Percentiles rank a stretch among this genome's conserved stretches.
Evolutionary conservation across 2,113 vertebrate species (phyloP).

Genomic region (Pseudolaguvia tuberculata): DNA sequence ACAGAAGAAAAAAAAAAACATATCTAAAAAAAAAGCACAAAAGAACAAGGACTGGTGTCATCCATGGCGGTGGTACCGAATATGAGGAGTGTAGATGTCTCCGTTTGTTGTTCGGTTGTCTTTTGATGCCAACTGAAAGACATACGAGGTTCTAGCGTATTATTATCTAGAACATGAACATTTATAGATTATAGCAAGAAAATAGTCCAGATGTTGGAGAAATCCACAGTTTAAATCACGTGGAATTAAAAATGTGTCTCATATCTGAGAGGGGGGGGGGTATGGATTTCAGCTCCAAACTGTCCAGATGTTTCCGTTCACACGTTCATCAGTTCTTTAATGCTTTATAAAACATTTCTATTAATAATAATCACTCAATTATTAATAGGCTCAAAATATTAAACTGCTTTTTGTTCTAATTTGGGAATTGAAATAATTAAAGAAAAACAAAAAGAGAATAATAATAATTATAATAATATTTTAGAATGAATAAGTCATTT

Average conservation of each 20-base stretch:
- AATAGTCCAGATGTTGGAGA: neutral
- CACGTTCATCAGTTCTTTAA: no score
- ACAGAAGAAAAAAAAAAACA: conserved; percentile 19
- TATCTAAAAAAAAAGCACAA: neutral
- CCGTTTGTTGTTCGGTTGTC: neutral
- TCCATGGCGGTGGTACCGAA: neutral
- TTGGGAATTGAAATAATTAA: no score
- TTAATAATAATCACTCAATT: no score
- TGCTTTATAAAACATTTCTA: no score
- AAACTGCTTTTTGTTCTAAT: no score
- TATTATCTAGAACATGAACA: neutral
- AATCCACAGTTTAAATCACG: no score
- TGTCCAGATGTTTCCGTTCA: neutral
- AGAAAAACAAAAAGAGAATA: no score
- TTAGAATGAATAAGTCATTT: no score
- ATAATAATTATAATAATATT: no score
- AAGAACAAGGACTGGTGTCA: conserved; percentile 5
- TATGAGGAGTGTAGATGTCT: neutral
- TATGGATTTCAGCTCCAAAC: neutral
- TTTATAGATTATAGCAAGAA: neutral
- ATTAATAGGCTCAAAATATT: no score
- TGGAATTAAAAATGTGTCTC: neutral
- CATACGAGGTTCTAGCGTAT: neutral
- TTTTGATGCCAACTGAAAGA: neutral
- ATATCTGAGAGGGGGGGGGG: no score